Percentiles rank a stretch among this genome's conserved stretches.
Conservation (phyloP, 2,888 invertebrate genomes). For the Stenotaenia linearis region DNA sequence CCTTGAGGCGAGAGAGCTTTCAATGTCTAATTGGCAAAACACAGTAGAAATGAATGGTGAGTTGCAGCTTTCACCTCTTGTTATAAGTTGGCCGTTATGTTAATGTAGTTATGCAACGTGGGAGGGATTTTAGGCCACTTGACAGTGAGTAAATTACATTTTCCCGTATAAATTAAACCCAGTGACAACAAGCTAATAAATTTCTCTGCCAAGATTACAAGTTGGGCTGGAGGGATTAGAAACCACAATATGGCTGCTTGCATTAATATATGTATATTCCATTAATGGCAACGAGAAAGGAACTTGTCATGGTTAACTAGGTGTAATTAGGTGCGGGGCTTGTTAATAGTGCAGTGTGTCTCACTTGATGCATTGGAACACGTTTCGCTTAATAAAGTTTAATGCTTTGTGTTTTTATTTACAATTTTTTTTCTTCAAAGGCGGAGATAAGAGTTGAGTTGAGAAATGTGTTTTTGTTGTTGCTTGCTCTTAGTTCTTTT, state of each 20-base stretch:
- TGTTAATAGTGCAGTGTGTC: neutral
- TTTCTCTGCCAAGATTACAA: conserved; percentile 5
- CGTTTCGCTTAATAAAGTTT: conserved; percentile 11
- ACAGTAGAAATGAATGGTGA: neutral
- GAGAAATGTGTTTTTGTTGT: neutral
- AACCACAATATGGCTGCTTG: conserved; percentile 17
- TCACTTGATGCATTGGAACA: neutral
- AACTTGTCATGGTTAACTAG: conserved; percentile 11
- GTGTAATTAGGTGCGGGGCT: neutral
- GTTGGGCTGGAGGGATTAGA: conserved; percentile 4
- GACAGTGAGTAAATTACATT: conserved; percentile 13
- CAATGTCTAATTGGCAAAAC: conserved; percentile 19
- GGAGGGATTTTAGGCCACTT: neutral
- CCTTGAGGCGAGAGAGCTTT: neutral
- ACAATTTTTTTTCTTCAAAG: neutral
- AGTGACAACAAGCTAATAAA: conserved; percentile 10
- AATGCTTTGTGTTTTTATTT: neutral
- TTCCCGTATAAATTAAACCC: neutral
- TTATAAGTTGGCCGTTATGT: neutral
- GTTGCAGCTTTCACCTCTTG: neutral
- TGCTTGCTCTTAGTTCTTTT: neutral
- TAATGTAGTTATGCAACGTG: neutral
- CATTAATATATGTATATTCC: conserved; percentile 12
- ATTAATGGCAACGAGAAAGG: neutral
- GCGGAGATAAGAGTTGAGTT: neutral